Evolutionary conservation across 2,888 invertebrate genomes (phyloP).

Genomic region (Xestoiulus laeticollis): DNA sequence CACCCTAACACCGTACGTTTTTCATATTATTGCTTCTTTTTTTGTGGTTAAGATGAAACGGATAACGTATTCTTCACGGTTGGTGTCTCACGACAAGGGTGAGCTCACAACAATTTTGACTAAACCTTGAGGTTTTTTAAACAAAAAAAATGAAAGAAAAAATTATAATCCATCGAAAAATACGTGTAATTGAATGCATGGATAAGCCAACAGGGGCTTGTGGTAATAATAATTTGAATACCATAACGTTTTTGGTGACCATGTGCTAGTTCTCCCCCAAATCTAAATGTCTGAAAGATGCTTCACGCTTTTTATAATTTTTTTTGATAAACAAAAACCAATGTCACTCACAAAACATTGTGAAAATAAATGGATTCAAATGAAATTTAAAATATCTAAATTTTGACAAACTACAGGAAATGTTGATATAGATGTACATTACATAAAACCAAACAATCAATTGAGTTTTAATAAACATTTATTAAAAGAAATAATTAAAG

Average conservation of each 20-base stretch:
- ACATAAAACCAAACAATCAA: too few relatives aligned
- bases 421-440: too few relatives aligned
- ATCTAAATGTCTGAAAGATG: background rate
- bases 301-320: background rate
- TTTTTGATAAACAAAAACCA: background rate
- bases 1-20: background rate
- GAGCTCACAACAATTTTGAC: conserved; percentile 16
- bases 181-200: background rate
- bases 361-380: background rate
- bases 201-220: conserved; percentile 1
- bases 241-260: conserved; percentile 2
- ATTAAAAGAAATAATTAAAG: too few relatives aligned
- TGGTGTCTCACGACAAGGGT: conserved; percentile 19
- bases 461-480: too few relatives aligned
- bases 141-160: background rate
- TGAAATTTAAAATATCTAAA: background rate
- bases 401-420: background rate
- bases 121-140: conserved; percentile 16
- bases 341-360: background rate
- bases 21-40: background rate
- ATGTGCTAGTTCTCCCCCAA: background rate
- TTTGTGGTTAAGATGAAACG: conserved; percentile 30
- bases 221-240: conserved; percentile 21
- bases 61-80: background rate
- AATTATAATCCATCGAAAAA: background rate